Base-by-base conservation (phyloP, 2,113 vertebrate genomes). In the Hoplias malabaricus region DNA sequence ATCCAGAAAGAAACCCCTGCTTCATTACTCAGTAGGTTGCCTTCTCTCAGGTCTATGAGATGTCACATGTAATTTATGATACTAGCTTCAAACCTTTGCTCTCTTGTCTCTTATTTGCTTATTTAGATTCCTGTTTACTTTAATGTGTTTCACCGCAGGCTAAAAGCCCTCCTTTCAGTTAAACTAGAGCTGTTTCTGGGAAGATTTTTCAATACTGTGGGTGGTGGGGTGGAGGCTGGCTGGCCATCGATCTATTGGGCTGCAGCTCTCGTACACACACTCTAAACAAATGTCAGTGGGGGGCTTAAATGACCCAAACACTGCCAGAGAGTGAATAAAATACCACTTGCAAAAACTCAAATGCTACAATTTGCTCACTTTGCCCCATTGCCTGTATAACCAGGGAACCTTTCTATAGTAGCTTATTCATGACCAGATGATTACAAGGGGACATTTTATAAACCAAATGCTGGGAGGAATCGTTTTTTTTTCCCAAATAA, bases 21-120 rank as follows among this genome's bases (percentile, higher is more conserved):
- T 82, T 89, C 94, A 3, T 93, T 93, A 61, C 92, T 94, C 83
- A 94, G 96, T 99, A 93, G 86, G 97, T 93, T 78, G 50, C 25
- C 9, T 50, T 36, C 3, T 42, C 59, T 65, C 4, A n/a, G 8
- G 11, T 36, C 11, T 31, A 27, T 63, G 27, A 2, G 7, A 63
- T 63, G 33, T 69, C 0, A 7, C 1, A 25, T 34, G 36, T 42
- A 23, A 5, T 13, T 77, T 8, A 38, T n/a, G 36, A n/a, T 34
- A 27, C 16, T 9, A 34, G n/a, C 54, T 42, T 40, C 63, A 14
- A 11, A 25, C 42, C 21, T 50, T 63, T 74, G 57, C n/a, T 74
- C 57, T 74, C 13, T 13, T n/a, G 33, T 34, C 29, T 62, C 5
- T 61, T 23, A 21, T 16, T 34, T 43, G 27, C 54, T 73, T 33